Conservation (phyloP, 2,888 invertebrate genomes). For the Chironomus riparius region DNA sequence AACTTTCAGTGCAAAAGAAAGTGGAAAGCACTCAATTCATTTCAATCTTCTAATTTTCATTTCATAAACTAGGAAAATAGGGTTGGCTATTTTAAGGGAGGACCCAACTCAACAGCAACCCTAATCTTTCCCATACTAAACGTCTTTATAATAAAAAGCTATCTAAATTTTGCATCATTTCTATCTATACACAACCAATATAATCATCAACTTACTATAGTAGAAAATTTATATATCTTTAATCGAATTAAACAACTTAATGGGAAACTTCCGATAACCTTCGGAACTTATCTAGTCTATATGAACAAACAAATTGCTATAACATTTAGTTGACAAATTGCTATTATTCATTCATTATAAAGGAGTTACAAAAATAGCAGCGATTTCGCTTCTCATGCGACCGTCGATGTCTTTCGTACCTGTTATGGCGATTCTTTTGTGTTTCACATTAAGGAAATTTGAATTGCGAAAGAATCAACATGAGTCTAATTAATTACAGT, state of each 20-base stretch:
- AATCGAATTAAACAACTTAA: slow-evolving; percentile 4
- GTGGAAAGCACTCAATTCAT: no score
- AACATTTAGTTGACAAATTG: not conserved
- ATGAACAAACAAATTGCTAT: not conserved
- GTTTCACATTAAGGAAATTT: not conserved
- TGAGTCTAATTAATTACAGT: not conserved
- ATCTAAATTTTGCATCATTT: not conserved
- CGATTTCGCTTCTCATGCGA: slow-evolving; percentile 8
- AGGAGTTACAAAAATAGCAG: not conserved
- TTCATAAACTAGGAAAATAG: not conserved
- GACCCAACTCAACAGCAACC: no score
- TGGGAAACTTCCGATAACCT: not conserved
- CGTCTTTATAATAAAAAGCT: no score
- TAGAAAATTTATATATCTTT: slow-evolving; percentile 1
- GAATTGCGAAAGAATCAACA: not conserved
- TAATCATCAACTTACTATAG: slow-evolving; percentile 2
- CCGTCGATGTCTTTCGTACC: slow-evolving; percentile 13
- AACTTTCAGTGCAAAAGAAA: no score
- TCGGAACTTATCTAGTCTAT: not conserved
- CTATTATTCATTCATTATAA: no score
- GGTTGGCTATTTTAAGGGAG: no score
- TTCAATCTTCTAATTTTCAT: not conserved
- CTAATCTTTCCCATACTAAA: no score
- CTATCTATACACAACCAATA: slow-evolving; percentile 24
- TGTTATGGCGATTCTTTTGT: not conserved